Base-by-base conservation (phyloP, 2,113 vertebrate species). In the Neolamprologus variostigma region DNA sequence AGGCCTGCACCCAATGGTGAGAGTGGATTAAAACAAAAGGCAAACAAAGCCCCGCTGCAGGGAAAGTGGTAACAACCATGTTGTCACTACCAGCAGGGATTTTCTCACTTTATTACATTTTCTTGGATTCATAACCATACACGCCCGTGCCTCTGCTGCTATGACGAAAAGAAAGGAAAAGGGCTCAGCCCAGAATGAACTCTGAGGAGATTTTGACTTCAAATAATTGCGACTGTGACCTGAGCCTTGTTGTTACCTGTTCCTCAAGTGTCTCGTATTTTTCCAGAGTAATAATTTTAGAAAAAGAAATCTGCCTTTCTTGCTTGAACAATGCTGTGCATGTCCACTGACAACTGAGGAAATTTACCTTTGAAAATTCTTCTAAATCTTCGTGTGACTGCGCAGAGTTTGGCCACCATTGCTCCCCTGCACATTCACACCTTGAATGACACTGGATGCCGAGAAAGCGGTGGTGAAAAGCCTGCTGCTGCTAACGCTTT, bases 401-500 rank as follows among this genome's bases (percentile, higher is more conserved):
- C 9, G 3, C 26, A 73, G 35, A 40, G n/a, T 40, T 54, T n/a
- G 40, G 71, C 16, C 45, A 14, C 50, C 78, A 21, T 11, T 33
- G 17, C 50, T 28, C 17, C 45, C 61, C 13, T 71, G 33, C 76
- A 53, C 84, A 51, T 31, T 61, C 85, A 80, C 85, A 83, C 87
- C 87, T 92, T 82, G 86, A 86, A 54, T 87, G 79, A 53, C 90
- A 31, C 88, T 59, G 81, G 61, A 76, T 80, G 83, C 68, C 63
- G 89, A 91, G 88, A 92, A 91, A 91, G 92, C 17, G 19, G 82
- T 61, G 87, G 94, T 86, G 84, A 93, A 92, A 93, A 92, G 66
- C 87, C 86, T 10, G 78, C 93, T 93, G 71, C 95, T 92, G 96
- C 97, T 97, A 96, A 97, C 97, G 96, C 97, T 97, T 97, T 95